Conservation (phyloP, 2,888 invertebrate species). For the Therioaphis trifolii region DNA sequence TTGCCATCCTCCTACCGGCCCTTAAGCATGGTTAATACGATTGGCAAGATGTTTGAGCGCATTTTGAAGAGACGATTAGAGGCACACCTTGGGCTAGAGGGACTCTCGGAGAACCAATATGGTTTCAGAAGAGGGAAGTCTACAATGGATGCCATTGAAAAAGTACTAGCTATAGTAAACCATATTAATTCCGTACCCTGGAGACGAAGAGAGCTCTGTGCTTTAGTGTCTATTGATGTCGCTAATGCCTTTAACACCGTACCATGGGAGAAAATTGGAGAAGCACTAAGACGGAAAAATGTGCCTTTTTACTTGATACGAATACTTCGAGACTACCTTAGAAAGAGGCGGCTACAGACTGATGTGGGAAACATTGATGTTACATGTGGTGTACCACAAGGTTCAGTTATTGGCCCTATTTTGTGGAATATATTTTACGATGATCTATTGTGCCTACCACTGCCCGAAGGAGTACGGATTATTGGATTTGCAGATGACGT, state of each 20-base stretch:
- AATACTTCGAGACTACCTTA: neutral
- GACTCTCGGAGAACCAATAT: too few relatives aligned
- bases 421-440: too few relatives aligned
- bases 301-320: neutral
- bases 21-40: neutral
- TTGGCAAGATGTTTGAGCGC: neutral
- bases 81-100: neutral
- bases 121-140: too few relatives aligned
- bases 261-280: constrained; percentile 19
- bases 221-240: constrained; percentile 7
- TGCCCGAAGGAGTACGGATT: too few relatives aligned
- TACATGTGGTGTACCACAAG: neutral
- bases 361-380: neutral
- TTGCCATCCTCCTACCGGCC: neutral
- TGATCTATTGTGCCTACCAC: too few relatives aligned
- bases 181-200: neutral
- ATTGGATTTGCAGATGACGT: too few relatives aligned
- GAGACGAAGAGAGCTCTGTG: too few relatives aligned
- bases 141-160: neutral
- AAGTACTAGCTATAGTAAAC: neutral
- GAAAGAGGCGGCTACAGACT: neutral
- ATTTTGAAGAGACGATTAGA: neutral
- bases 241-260: neutral
- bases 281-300: neutral
- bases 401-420: too few relatives aligned